Percentiles rank a stretch among this genome's conserved stretches.
Conservation (phyloP, 2,888 invertebrate species). For the Drosophila sordidapex region DNA sequence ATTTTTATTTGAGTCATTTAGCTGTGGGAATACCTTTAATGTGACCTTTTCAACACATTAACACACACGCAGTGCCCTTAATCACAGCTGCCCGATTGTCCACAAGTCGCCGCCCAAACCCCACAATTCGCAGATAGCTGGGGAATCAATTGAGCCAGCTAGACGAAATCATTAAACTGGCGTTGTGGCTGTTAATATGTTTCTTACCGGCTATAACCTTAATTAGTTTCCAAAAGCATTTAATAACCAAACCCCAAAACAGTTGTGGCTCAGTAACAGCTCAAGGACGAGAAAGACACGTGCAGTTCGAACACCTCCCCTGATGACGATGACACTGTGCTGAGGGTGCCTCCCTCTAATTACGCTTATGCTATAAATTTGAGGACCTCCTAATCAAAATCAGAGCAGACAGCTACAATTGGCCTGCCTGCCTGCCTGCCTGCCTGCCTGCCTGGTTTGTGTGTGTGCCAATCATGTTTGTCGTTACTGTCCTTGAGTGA, state of each 20-base stretch:
- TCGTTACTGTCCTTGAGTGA: slow-evolving; percentile 48
- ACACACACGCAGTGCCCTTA: slow-evolving; percentile 48
- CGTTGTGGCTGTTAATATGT: slow-evolving; percentile 23
- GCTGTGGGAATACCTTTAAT: slow-evolving; percentile 20
- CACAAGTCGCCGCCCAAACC: not conserved
- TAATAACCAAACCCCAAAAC: slow-evolving; percentile 63
- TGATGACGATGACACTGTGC: slow-evolving; percentile 23
- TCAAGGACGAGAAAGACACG: slow-evolving; percentile 65
- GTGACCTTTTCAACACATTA: slow-evolving; percentile 29
- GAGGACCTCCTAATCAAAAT: slow-evolving; percentile 31
- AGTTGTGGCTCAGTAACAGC: not conserved
- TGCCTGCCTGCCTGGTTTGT: slow-evolving; percentile 18
- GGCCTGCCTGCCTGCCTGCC: slow-evolving; percentile 10
- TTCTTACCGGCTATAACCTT: slow-evolving; percentile 56
- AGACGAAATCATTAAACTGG: slow-evolving; percentile 37
- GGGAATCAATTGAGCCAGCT: slow-evolving; percentile 48
- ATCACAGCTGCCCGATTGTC: slow-evolving; percentile 53
- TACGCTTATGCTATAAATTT: slow-evolving; percentile 55
- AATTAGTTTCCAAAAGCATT: slow-evolving; percentile 75
- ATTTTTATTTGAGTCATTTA: slow-evolving; percentile 2
- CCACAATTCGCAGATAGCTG: not conserved
- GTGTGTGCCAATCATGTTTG: slow-evolving; percentile 55
- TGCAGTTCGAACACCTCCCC: slow-evolving; percentile 28
- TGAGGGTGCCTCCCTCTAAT: slow-evolving; percentile 31
- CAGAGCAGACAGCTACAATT: slow-evolving; percentile 7